A percentile compares a stretch with the other conserved stretches of the same genome.
phyloP scores from a whole-genome alignment of 1,140 invertebrate species.

The Sitodiplosis mosellana region DNA sequence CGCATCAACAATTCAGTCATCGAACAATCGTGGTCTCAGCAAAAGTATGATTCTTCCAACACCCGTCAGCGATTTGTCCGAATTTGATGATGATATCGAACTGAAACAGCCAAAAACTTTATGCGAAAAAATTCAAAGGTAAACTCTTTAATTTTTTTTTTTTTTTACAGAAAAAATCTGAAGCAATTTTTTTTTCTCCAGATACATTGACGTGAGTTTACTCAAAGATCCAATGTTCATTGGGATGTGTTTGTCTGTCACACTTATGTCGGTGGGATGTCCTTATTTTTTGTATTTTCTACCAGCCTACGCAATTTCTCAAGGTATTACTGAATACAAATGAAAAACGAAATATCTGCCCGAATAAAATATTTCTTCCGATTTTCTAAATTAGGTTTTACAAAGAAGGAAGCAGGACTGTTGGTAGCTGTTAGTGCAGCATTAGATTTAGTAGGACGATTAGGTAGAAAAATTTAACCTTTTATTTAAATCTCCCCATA shows the following conservation, averaged over 20 bases:
- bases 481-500: no score
- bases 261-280: conserved; percentile 53
- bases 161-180: background rate
- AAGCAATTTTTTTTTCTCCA: background rate
- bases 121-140: conserved; percentile 8
- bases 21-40: conserved; percentile 18
- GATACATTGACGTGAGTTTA: no score
- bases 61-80: conserved; percentile 21
- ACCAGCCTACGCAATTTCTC: conserved; percentile 46
- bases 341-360: no score
- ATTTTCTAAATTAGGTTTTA: conserved; percentile 29
- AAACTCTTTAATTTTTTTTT: background rate
- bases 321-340: conserved; percentile 17
- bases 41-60: conserved; percentile 26
- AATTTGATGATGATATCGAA: conserved; percentile 7
- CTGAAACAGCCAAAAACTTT: conserved; percentile 20
- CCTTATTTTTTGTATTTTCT: conserved; percentile 57
- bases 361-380: no score
- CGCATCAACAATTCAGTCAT: conserved; percentile 4
- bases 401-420: conserved; percentile 45
- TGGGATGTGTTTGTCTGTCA: conserved; percentile 19
- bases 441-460: conserved; percentile 44
- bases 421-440: conserved; percentile 52
- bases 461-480: no score
- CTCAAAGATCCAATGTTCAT: conserved; percentile 44